Evolutionary conservation across 92 coral and sea anemone species (phyloP).

Genomic region (Heliopora coerulea): DNA sequence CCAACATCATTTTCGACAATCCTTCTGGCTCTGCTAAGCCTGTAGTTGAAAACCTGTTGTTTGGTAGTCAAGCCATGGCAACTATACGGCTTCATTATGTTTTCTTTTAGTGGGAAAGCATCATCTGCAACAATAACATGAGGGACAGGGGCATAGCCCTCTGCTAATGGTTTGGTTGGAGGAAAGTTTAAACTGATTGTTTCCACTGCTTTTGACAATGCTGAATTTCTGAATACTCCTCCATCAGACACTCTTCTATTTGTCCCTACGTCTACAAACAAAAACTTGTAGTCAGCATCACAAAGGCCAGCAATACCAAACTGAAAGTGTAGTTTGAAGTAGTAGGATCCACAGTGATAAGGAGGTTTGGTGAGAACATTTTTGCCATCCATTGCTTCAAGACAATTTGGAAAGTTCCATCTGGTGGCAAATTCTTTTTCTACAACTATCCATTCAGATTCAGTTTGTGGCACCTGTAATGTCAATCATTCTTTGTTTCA

Average conservation of each 20-base stretch:
- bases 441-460: slow-evolving; percentile 21
- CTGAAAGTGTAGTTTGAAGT: slow-evolving; percentile 33
- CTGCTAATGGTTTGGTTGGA: slow-evolving; percentile 14
- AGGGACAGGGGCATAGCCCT: slow-evolving; percentile 36
- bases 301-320: slow-evolving; percentile 31
- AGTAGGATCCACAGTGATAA: slow-evolving; percentile 22
- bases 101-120: no score
- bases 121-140: no score
- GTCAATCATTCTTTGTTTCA: no score
- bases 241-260: slow-evolving; percentile 36
- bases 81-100: slow-evolving; percentile 27
- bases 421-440: no score
- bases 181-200: no score
- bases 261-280: slow-evolving; percentile 34
- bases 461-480: slow-evolving; percentile 30
- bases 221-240: slow-evolving; percentile 36
- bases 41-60: no score
- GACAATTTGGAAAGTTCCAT: slow-evolving; percentile 23
- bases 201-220: slow-evolving; percentile 22
- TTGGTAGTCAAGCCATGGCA: slow-evolving; percentile 20
- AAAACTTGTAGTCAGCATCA: no score
- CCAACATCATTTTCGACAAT: slow-evolving; percentile 40
- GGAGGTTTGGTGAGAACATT: slow-evolving; percentile 17
- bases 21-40: slow-evolving; percentile 29
- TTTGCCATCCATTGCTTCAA: slow-evolving; percentile 34